phyloP scores from a whole-genome alignment of 2,113 vertebrate genomes.

The Tupaia chinensis region DNA sequence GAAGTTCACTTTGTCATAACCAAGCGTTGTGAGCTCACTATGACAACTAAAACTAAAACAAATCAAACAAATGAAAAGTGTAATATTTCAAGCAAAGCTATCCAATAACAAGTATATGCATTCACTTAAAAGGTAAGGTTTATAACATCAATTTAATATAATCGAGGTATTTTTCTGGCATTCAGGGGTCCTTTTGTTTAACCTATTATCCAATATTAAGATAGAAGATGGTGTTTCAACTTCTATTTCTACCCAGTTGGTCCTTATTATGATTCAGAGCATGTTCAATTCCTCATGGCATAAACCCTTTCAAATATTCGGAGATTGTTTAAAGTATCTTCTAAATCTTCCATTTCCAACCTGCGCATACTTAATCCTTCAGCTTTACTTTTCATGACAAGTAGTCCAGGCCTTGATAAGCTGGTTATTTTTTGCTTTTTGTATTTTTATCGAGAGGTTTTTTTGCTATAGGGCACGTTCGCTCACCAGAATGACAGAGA shows the following conservation, averaged over 20 bases:
- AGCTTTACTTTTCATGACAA: neutral
- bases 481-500: no score
- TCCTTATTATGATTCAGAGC: neutral
- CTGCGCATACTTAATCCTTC: neutral
- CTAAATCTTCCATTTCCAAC: neutral
- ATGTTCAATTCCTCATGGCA: neutral
- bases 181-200: neutral
- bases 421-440: neutral
- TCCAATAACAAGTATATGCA: neutral
- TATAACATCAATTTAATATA: neutral
- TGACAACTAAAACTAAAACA: neutral
- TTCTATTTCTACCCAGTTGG: neutral
- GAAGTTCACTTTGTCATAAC: neutral
- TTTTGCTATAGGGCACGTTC: no score
- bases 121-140: neutral
- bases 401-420: neutral
- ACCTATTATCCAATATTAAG: neutral
- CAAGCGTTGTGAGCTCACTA: neutral
- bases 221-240: neutral
- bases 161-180: neutral
- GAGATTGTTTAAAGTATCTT: neutral
- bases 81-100: neutral
- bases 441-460: no score
- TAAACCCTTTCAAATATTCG: neutral
- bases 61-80: neutral